Conservation (phyloP, 2,113 vertebrate species). For the Haliaeetus leucogaster region DNA sequence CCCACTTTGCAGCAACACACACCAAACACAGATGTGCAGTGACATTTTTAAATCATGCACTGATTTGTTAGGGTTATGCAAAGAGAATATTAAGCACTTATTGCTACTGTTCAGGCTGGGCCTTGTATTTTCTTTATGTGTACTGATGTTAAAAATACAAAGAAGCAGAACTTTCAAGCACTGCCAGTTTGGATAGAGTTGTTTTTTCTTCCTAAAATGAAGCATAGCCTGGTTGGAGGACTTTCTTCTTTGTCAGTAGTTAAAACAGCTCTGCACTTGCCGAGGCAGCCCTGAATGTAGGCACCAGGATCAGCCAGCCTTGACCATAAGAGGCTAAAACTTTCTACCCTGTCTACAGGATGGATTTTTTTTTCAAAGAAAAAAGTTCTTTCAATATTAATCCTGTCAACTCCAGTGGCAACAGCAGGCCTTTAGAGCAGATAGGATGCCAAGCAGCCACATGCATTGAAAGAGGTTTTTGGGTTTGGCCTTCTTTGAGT, state of each 20-base stretch:
- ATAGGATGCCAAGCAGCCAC: not conserved
- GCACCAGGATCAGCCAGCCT: not conserved
- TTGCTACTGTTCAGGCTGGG: not conserved
- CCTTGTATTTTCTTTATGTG: not conserved
- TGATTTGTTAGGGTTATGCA: constrained; percentile 1
- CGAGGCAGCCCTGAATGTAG: not conserved
- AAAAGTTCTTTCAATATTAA: not conserved
- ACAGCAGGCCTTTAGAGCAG: not conserved
- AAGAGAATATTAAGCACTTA: not conserved
- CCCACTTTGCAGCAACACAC: not conserved
- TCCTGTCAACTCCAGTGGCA: not conserved
- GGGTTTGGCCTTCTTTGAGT: not conserved
- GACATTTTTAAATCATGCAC: constrained; percentile 13
- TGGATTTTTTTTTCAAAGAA: not conserved
- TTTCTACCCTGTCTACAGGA: not conserved
- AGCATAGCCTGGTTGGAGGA: not conserved
- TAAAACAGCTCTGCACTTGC: constrained; percentile 17
- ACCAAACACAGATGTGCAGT: not conserved
- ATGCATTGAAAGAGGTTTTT: not conserved
- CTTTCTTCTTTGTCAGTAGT: constrained; percentile 4
- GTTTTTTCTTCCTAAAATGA: not conserved
- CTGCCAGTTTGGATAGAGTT: not conserved
- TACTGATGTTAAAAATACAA: not conserved
- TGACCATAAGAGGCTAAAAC: not conserved
- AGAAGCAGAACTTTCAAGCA: not conserved